Evolutionary conservation across 2,888 invertebrate genomes (phyloP), one percentile per base, ranked within the genome.

Genomic region (Pyralis farinalis): DNA sequence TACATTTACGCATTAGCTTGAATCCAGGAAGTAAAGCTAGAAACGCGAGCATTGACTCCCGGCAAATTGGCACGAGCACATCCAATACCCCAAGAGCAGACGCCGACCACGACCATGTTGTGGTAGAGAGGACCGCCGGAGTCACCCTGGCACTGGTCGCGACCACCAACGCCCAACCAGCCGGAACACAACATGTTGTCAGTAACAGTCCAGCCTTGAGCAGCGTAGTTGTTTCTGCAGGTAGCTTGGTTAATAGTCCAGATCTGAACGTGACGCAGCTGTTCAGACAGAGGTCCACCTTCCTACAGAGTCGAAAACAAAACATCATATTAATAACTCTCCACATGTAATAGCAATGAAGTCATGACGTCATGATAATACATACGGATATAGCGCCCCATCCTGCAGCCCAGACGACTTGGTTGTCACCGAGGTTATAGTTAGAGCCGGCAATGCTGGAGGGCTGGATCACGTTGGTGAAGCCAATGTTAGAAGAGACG

Each of bases 161-260:
- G 65, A 29, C 58, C 63, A 9, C 71, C 75, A 1, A 63, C 53
- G 22, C 65, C 63, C 40, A 69, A 42, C 58, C 57, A 60, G 6
- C 76, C 76, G n/a, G 68, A 57, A 51, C 75, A 76, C 47, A 76
- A 9, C 76, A 76, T 76, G 48, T 72, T 73, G 42, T 53, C 63
- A n/a, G 61, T 73, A 20, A 75, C 40, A 1, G 40, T 6, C 1
- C 39, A 37, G 12, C 61, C 56, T 2, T 48, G 32, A 21, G 3
- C 33, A 21, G 47, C 55, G 32, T 71, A 72, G n/a, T 67, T 59
- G 3, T 27, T 40, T 16, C 46, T 52, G 48, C 78, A 78, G 5
- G 33, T 43, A 3, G 29, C 35, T 11, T 62, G 62, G 44, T 74
- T 74, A 3, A 74, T 46, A 0, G 58, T 49, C 54, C 58, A 69